Evolutionary conservation across 2,888 invertebrate genomes (phyloP).

Genomic region (Rhyacophila evoluta): DNA sequence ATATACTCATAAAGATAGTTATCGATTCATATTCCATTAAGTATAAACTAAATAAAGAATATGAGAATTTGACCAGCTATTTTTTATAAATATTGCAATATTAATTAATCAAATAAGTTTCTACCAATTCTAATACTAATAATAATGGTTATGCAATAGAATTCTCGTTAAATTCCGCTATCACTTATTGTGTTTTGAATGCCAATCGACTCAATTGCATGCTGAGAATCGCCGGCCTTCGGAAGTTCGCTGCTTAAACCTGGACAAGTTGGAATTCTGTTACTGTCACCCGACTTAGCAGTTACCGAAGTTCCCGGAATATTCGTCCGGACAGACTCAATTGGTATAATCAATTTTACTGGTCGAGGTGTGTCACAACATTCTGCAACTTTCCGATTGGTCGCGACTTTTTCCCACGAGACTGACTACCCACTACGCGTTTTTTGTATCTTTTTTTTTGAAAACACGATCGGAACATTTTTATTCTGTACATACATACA

Average conservation of each 20-base stretch:
- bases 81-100: no score
- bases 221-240: conserved; percentile 31
- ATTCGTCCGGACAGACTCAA: conserved; percentile 44
- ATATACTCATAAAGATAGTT: no score
- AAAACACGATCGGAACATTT: not conserved
- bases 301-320: conserved; percentile 34
- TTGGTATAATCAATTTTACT: conserved; percentile 47
- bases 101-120: not conserved
- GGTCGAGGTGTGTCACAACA: conserved; percentile 40
- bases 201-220: conserved; percentile 25
- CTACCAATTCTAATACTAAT: not conserved
- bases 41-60: no score
- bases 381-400: conserved; percentile 15
- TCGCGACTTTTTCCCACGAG: conserved; percentile 1
- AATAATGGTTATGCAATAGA: not conserved
- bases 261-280: conserved; percentile 46
- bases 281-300: conserved; percentile 42
- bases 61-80: no score
- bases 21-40: no score
- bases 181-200: conserved; percentile 18
- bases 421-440: not conserved
- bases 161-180: not conserved
- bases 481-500: no score
- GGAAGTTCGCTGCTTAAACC: conserved; percentile 36
- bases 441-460: conserved; percentile 11